A percentile compares a stretch with the other conserved stretches of the same genome.
phyloP scores from a whole-genome alignment of 1,140 invertebrate species.

The Saxidomus purpurata region DNA sequence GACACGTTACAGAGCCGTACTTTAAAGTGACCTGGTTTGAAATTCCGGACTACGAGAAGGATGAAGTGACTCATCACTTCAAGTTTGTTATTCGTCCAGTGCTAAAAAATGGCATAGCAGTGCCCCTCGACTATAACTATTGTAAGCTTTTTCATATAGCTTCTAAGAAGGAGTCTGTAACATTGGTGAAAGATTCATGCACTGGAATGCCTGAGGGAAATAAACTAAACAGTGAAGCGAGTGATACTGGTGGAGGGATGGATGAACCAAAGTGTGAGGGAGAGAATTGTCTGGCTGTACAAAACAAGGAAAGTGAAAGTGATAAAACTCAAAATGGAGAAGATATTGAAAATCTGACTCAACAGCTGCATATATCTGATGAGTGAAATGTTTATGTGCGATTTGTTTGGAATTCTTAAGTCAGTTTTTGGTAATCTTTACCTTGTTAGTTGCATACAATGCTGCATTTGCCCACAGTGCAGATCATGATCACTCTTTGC shows the following conservation, averaged over 20 bases:
- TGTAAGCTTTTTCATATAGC: constrained; percentile 59
- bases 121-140: constrained; percentile 59
- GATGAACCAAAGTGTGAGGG: neutral
- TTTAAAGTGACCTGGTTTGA: constrained; percentile 67
- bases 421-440: too few species aligned
- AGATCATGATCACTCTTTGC: too few species aligned
- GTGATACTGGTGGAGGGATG: neutral
- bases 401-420: too few species aligned
- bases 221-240: neutral
- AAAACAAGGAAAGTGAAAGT: neutral
- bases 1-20: constrained; percentile 53
- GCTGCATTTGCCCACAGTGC: too few species aligned
- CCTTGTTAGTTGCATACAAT: too few species aligned
- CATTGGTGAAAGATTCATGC: constrained; percentile 27
- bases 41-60: constrained; percentile 59
- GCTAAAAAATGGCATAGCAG: constrained; percentile 54
- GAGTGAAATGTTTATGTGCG: neutral
- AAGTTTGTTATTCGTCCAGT: constrained; percentile 61
- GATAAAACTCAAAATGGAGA: neutral
- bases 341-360: constrained; percentile 31
- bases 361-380: constrained; percentile 58
- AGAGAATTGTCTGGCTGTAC: constrained; percentile 19
- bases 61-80: constrained; percentile 54
- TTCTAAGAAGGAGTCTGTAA: constrained; percentile 22
- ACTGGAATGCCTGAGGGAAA: neutral